Percentiles rank a stretch among this genome's conserved stretches.
Conservation (phyloP, 2,797 vertebrate genomes). For the Alosa sapidissima region DNA sequence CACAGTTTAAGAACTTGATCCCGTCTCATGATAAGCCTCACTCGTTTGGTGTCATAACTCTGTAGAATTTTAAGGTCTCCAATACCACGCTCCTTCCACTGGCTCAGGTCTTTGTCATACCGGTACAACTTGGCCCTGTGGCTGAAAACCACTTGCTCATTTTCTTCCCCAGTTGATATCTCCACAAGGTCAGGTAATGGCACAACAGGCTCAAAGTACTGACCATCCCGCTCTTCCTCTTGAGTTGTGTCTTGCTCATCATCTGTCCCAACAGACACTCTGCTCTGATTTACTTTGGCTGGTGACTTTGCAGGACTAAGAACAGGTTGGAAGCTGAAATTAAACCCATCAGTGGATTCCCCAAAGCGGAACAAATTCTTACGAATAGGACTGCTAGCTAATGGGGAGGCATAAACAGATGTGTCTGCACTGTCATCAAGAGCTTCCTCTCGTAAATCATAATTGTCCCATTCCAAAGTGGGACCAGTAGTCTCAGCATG, state of each 20-base stretch:
- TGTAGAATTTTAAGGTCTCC: constrained; percentile 96
- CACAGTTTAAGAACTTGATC: constrained; percentile 98
- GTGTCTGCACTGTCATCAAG: constrained; percentile 83
- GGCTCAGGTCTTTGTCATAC: constrained; percentile 86
- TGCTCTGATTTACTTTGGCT: constrained; percentile 88
- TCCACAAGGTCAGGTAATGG: constrained; percentile 93
- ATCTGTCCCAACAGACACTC: constrained; percentile 86
- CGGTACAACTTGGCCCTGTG: constrained; percentile 96
- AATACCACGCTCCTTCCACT: constrained; percentile 98
- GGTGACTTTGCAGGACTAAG: constrained; percentile 94
- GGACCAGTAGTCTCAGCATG: constrained; percentile 80
- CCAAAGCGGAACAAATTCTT: constrained; percentile 96
- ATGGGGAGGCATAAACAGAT: constrained; percentile 85
- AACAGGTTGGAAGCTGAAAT: constrained; percentile 93
- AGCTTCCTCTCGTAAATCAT: constrained; percentile 85
- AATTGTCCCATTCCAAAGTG: constrained; percentile 93
- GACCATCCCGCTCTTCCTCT: constrained; percentile 92
- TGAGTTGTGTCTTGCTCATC: constrained; percentile 91
- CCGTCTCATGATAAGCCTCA: constrained; percentile 93
- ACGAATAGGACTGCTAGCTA: constrained; percentile 81
- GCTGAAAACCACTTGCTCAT: constrained; percentile 91
- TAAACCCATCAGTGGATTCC: constrained; percentile 90
- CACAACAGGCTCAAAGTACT: constrained; percentile 96
- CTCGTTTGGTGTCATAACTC: constrained; percentile 84
- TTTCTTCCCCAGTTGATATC: constrained; percentile 93